These are phyloP conservation scores for Colossoma macropomum DNA, from an alignment of 2,113 vertebrate species.

Conservation along the genomic window DNA sequence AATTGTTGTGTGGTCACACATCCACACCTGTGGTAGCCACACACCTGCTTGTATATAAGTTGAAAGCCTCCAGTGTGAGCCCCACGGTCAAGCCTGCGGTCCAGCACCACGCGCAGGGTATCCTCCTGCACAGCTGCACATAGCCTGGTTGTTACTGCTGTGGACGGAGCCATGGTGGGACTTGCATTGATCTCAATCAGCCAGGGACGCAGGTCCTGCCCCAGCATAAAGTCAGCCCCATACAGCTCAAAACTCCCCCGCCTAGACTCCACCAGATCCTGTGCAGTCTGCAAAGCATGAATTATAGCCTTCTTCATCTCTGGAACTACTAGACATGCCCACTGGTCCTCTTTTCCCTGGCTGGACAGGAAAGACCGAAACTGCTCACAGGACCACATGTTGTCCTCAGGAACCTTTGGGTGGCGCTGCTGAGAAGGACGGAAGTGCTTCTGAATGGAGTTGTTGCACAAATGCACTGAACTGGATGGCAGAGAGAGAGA, in stretches of 20 bases:
- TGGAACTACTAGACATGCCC: conserved; percentile 80
- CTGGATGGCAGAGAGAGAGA: conserved; percentile 63
- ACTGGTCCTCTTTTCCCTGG: conserved; percentile 70
- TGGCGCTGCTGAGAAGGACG: conserved; percentile 73
- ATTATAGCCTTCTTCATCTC: conserved; percentile 89
- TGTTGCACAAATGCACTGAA: conserved; percentile 90
- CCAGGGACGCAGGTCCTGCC: conserved; percentile 88
- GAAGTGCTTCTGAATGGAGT: conserved; percentile 87
- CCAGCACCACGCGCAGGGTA: conserved; percentile 85
- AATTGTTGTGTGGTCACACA: conserved; percentile 31
- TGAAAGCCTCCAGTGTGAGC: conserved; percentile 86
- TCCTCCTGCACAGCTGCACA: conserved; percentile 87
- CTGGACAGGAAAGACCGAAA: conserved; percentile 78
- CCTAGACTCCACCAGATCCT: conserved; percentile 81
- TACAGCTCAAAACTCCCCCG: conserved; percentile 92
- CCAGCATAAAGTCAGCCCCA: conserved; percentile 88
- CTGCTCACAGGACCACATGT: conserved; percentile 87
- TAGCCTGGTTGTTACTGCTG: conserved; percentile 79
- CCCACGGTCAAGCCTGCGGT: conserved; percentile 73
- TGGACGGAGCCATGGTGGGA: conserved; percentile 89
- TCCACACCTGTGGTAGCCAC: conserved; percentile 62
- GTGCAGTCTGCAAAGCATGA: conserved; percentile 80
- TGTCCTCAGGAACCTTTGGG: conserved; percentile 80
- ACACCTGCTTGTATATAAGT: conserved; percentile 91
- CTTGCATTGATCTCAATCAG: conserved; percentile 92